Percentiles rank a stretch among this genome's conserved stretches.
Evolutionary conservation across 2,888 invertebrate genomes (phyloP).

Genomic region (Synergus umbraculus): DNA sequence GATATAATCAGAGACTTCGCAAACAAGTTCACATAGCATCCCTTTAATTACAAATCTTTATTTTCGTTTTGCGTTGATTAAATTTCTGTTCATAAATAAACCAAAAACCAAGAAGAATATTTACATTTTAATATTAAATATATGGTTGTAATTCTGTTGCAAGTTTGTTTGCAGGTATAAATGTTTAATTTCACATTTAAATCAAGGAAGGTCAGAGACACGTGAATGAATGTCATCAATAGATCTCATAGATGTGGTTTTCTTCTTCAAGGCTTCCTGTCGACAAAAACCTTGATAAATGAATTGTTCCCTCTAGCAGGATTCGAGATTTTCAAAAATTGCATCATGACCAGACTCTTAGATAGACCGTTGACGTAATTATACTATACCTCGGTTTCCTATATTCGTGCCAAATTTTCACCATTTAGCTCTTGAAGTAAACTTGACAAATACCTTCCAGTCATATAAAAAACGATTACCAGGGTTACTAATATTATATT

Average conservation of each 20-base stretch:
- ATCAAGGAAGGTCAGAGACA: neutral
- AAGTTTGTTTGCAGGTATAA: neutral
- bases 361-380: neutral
- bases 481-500: neutral
- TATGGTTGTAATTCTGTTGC: neutral
- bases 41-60: slow-evolving; percentile 9
- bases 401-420: slow-evolving; percentile 17
- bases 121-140: too few relatives aligned
- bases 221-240: neutral
- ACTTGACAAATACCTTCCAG: neutral
- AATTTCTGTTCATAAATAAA: neutral
- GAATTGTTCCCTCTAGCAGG: neutral
- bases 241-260: neutral
- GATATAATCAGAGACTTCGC: slow-evolving; percentile 12
- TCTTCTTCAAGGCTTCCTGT: neutral
- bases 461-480: neutral
- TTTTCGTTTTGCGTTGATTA: neutral
- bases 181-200: neutral
- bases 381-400: neutral
- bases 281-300: neutral
- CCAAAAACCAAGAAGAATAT: neutral
- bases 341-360: neutral
- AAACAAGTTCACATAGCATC: neutral
- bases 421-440: neutral
- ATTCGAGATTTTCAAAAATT: neutral